Evolutionary conservation across 2,113 vertebrate species (phyloP).

Genomic region (Tympanuchus pallidicinctus): DNA sequence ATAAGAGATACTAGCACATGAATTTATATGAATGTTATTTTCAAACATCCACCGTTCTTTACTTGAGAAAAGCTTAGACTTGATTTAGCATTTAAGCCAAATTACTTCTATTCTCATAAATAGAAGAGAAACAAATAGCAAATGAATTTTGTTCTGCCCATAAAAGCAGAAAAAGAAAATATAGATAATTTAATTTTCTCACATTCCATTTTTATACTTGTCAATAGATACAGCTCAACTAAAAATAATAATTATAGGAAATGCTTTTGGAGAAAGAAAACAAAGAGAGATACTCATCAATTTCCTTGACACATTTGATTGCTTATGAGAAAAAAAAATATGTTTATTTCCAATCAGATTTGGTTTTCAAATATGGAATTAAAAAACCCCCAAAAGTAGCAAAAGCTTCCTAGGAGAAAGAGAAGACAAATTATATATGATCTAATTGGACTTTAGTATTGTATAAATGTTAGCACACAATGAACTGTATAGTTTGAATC

Average conservation of each 20-base stretch:
- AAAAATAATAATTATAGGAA: not conserved
- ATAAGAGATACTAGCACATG: not conserved
- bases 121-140: not conserved
- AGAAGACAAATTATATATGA: not conserved
- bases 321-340: not conserved
- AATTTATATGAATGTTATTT: not conserved
- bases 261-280: not conserved
- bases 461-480: not conserved
- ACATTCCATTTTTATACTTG: fast-evolving
- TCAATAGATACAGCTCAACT: not conserved
- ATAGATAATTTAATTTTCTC: not conserved
- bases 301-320: not conserved
- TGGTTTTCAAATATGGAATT: not conserved
- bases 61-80: not conserved
- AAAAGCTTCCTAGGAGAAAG: not conserved
- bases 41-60: not conserved
- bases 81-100: not conserved
- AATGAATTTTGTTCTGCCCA: not conserved
- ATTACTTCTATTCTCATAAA: not conserved
- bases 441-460: not conserved
- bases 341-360: not conserved
- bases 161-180: not conserved
- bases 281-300: not conserved
- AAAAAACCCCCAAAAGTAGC: not conserved
- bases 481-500: not conserved